Percentiles rank a stretch among this genome's conserved stretches.
Conservation (phyloP, 2,888 invertebrate genomes). For the Parnassius glacialis region DNA sequence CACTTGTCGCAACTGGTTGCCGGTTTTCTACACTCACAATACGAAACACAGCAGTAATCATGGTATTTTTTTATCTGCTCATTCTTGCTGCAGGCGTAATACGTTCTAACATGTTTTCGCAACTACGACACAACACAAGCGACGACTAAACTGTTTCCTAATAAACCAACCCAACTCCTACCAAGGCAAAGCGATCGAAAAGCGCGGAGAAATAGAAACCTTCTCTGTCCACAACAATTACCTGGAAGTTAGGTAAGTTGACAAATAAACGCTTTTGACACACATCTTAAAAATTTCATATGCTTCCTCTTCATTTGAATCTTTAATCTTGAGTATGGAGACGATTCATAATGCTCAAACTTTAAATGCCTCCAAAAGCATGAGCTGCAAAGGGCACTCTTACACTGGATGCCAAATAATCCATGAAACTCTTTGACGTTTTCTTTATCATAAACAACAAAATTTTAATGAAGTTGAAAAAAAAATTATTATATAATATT, state of each 20-base stretch:
- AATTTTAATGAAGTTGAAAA: too few relatives aligned
- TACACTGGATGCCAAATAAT: conserved; percentile 95
- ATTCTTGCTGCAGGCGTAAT: too few relatives aligned
- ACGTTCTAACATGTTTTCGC: too few relatives aligned
- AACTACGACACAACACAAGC: too few relatives aligned
- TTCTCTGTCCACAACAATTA: conserved; percentile 91
- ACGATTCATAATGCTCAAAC: conserved; percentile 95
- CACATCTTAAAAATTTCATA: conserved; percentile 93
- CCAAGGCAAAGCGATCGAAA: too few relatives aligned
- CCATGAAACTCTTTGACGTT: conserved; percentile 94
- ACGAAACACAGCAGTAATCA: too few relatives aligned
- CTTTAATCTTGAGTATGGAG: conserved; percentile 84
- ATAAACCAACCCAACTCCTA: too few relatives aligned
- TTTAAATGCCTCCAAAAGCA: conserved; percentile 97
- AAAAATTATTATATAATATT: too few relatives aligned
- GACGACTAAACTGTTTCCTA: too few relatives aligned
- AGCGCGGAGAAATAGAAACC: conserved; percentile 66
- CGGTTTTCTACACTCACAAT: too few relatives aligned
- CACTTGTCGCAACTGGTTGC: too few relatives aligned
- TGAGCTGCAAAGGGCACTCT: conserved; percentile 95
- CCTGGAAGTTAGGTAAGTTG: conserved; percentile 95
- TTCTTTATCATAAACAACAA: conserved; percentile 82
- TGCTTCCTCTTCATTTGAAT: conserved; percentile 90
- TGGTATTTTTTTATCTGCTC: too few relatives aligned
- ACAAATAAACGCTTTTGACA: conserved; percentile 93